Percentiles rank a stretch among this genome's conserved stretches.
phyloP scores from a whole-genome alignment of 2,113 vertebrate species.

The Peromyscus leucopus region DNA sequence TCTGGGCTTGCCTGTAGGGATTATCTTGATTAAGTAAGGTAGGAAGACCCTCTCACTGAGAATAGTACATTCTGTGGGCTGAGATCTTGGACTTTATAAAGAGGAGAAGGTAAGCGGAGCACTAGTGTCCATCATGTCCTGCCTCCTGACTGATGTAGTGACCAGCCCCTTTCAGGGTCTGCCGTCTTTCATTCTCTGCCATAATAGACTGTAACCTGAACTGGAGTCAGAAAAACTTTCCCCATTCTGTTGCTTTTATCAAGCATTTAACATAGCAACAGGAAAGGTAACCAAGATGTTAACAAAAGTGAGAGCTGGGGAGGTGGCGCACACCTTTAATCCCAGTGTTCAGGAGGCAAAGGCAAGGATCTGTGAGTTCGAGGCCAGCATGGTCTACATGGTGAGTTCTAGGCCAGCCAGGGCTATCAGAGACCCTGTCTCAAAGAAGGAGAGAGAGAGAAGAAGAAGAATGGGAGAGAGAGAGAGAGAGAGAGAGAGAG shows the following conservation, averaged over 20 bases:
- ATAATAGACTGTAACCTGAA: background rate
- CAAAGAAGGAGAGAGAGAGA: background rate
- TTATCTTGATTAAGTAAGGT: background rate
- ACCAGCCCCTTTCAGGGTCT: background rate
- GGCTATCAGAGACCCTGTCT: background rate
- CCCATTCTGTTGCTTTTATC: background rate
- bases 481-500: background rate
- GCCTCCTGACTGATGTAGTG: background rate
- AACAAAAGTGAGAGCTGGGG: background rate
- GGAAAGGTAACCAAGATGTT: background rate
- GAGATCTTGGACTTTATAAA: background rate
- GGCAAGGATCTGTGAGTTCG: background rate
- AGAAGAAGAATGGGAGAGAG: background rate
- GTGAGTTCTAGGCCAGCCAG: background rate
- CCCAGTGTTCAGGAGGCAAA: background rate
- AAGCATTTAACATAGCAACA: background rate
- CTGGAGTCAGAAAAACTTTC: background rate
- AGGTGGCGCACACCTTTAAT: background rate
- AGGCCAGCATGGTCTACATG: background rate
- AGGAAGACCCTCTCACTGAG: background rate
- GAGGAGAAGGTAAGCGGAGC: background rate
- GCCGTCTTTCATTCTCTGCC: background rate
- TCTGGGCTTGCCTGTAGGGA: background rate
- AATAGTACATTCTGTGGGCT: background rate
- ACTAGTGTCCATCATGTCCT: background rate